Evolutionary conservation across 2,797 vertebrate species (phyloP).

Genomic region (Falco peregrinus): DNA sequence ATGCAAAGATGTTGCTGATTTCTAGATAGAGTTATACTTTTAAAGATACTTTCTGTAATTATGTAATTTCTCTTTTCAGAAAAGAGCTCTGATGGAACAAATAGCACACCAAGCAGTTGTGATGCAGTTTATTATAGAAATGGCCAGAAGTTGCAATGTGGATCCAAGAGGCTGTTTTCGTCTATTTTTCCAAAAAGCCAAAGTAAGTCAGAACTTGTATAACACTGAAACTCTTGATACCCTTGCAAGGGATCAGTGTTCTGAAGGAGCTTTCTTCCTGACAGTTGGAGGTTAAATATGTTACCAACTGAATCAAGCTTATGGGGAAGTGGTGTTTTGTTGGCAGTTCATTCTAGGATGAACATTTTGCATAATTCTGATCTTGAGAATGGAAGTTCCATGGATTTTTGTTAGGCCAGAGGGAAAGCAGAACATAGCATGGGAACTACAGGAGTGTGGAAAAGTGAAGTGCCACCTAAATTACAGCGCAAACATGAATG

Average conservation of each 20-base stretch:
- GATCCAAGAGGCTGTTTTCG: slow-evolving; percentile 93
- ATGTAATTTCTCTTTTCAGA: slow-evolving; percentile 75
- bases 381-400: neutral
- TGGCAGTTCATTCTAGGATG: neutral
- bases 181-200: slow-evolving; percentile 95
- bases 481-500: neutral
- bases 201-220: slow-evolving; percentile 80
- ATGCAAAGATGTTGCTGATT: neutral
- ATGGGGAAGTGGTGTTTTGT: neutral
- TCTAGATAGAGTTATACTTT: neutral
- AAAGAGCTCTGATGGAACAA: slow-evolving; percentile 94
- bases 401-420: neutral
- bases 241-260: neutral
- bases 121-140: slow-evolving; percentile 97
- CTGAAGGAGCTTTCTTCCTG: neutral
- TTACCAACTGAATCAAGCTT: neutral
- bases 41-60: neutral
- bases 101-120: slow-evolving; percentile 94
- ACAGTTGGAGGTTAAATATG: neutral
- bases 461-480: neutral
- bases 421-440: neutral
- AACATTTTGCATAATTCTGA: neutral
- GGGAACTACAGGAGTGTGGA: neutral
- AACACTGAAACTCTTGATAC: neutral
- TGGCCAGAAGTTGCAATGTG: slow-evolving; percentile 87